phyloP scores from a whole-genome alignment of 2,888 invertebrate genomes.

The Coelogynopora nodosa region DNA sequence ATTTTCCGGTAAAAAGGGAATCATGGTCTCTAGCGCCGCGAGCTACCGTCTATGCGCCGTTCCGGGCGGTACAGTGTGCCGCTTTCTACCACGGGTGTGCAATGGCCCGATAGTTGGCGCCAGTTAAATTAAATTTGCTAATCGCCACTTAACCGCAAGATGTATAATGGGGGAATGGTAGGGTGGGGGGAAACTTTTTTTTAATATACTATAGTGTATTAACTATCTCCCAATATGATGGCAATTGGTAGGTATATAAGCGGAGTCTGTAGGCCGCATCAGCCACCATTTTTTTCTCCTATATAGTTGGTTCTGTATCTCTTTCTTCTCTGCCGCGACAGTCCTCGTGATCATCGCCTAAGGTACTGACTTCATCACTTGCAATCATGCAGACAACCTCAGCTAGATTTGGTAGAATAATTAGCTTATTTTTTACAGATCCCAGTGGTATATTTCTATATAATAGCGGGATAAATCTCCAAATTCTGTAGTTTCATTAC shows the following conservation, averaged over 20 bases:
- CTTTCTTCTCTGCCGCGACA: conserved; percentile 14
- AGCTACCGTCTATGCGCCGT: no score
- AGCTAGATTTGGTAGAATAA: background rate
- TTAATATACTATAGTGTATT: no score
- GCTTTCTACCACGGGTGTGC: background rate
- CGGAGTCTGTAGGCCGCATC: no score
- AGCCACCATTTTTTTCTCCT: background rate
- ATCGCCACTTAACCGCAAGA: conserved; percentile 25
- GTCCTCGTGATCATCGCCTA: background rate
- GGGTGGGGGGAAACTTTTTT: background rate
- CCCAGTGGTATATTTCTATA: background rate
- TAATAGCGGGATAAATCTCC: background rate
- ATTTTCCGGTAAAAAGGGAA: no score
- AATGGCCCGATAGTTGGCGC: conserved; percentile 6
- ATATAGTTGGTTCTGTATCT: no score
- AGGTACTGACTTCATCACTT: conserved; percentile 28
- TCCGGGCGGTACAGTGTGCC: no score
- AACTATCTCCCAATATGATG: no score
- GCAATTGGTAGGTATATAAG: no score
- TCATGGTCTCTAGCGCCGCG: no score
- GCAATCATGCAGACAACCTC: background rate
- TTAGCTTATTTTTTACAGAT: background rate
- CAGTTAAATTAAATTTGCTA: background rate
- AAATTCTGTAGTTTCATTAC: background rate
- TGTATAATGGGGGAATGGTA: background rate